A percentile compares a stretch with the other conserved stretches of the same genome.
Conservation (phyloP, 1,140 invertebrate genomes). For the Hestina assimilis region DNA sequence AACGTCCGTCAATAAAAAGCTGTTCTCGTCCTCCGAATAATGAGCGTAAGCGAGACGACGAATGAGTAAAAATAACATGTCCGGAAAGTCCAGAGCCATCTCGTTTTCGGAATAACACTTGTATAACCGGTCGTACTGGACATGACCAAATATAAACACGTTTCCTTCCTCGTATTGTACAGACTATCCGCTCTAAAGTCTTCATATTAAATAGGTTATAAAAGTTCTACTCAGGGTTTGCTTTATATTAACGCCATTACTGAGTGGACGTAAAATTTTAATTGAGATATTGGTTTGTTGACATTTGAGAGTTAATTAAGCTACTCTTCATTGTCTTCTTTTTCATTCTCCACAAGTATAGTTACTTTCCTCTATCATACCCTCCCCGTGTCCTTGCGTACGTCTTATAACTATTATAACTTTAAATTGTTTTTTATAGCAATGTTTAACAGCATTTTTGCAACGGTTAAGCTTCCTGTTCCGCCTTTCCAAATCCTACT, state of each 20-base stretch:
- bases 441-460: background rate
- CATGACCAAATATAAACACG: slow-evolving; percentile 67
- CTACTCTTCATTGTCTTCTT: too few relatives aligned
- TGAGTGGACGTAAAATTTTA: too few relatives aligned
- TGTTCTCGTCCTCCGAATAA: slow-evolving; percentile 46
- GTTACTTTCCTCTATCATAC: too few relatives aligned
- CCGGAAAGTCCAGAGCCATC: slow-evolving; percentile 72
- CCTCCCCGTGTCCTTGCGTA: too few relatives aligned
- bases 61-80: slow-evolving; percentile 43
- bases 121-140: slow-evolving; percentile 61
- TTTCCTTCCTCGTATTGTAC: slow-evolving; percentile 67
- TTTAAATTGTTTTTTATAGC: slow-evolving; percentile 1
- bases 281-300: too few relatives aligned
- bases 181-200: slow-evolving; percentile 6
- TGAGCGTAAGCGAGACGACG: slow-evolving; percentile 38
- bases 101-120: slow-evolving; percentile 75
- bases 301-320: too few relatives aligned
- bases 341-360: too few relatives aligned
- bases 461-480: slow-evolving; percentile 10
- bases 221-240: background rate
- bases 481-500: slow-evolving; percentile 21
- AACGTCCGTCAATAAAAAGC: slow-evolving; percentile 56
- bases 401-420: too few relatives aligned
- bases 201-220: slow-evolving; percentile 12
- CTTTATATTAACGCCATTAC: background rate